Percentiles rank a stretch among this genome's conserved stretches.
Conservation (phyloP, 2,797 vertebrate species). For the Melanotaenia parkinsoni region DNA sequence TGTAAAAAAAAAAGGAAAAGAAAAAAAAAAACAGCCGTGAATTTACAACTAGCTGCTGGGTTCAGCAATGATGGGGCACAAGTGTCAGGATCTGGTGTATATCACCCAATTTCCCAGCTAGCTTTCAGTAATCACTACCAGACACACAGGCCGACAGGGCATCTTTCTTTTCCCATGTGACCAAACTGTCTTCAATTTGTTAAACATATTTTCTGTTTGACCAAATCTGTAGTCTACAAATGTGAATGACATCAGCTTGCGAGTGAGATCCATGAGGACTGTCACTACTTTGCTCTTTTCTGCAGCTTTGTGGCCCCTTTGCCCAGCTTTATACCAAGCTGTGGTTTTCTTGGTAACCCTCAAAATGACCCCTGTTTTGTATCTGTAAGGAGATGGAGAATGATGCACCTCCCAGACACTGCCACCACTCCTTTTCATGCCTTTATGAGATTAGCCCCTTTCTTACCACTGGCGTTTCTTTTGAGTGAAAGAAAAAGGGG, state of each 20-base stretch:
- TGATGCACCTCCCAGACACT: slow-evolving; percentile 37
- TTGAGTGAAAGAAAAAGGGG: slow-evolving; percentile 27
- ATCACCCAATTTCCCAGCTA: slow-evolving; percentile 52
- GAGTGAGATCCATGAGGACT: slow-evolving; percentile 53
- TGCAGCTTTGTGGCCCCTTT: slow-evolving; percentile 33
- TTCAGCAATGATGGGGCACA: slow-evolving; percentile 51
- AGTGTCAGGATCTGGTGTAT: slow-evolving; percentile 59
- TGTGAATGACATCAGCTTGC: slow-evolving; percentile 67
- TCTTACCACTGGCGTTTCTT: slow-evolving; percentile 11
- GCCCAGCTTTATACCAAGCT: slow-evolving; percentile 23
- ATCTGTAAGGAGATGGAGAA: slow-evolving; percentile 35
- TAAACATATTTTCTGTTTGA: slow-evolving; percentile 26
- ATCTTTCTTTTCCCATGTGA: slow-evolving; percentile 21
- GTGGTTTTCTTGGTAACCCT: slow-evolving; percentile 41
- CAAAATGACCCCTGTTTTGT: slow-evolving; percentile 40
- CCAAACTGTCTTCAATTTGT: slow-evolving; percentile 32
- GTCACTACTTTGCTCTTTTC: slow-evolving; percentile 44
- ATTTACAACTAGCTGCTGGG: slow-evolving; percentile 61
- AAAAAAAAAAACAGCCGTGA: slow-evolving; percentile 32
- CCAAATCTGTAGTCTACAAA: slow-evolving; percentile 32
- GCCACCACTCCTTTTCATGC: slow-evolving; percentile 34
- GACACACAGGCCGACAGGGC: slow-evolving; percentile 50
- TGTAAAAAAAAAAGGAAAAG: slow-evolving; percentile 26
- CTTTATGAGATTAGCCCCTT: slow-evolving; percentile 40
- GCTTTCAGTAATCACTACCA: slow-evolving; percentile 65